Base-by-base conservation (phyloP, 2,888 invertebrate species). In the Campoplex capitator region DNA sequence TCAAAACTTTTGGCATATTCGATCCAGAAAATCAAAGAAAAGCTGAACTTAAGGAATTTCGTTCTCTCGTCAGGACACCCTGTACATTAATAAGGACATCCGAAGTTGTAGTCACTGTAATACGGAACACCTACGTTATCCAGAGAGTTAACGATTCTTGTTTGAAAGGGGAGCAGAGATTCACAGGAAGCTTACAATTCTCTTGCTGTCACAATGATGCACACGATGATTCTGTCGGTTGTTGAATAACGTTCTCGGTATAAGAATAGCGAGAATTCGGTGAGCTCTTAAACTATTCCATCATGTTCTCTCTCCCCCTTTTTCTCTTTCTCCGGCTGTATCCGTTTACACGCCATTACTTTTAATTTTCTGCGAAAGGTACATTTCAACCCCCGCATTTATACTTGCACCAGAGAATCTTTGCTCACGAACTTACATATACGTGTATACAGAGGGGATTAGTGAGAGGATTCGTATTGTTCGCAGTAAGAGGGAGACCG, bases 271-370 rank as follows among this genome's bases (percentile, higher is more conserved):
- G n/a, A 74, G 73, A 42, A 58, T 81, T 23, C n/a, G 38, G 51
- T 18, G 65, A 54, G 56, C 77, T 81, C 51, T 82, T 82, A 56
- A 71, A 65, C 75, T 58, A 68, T 77, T 71, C 79, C 45, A 70
- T 83, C 78, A 56, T 18, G 78, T 32, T 79, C 70, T 51, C 51
- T 45, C 8, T 79, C 70, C 35, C 35, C 54, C 8, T 79, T 23
- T 38, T 45, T 48, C 45, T 35, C 51, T 13, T 23, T 23, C 54
- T 51, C 67, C 11, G 23, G 23, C 71, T 75, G 76, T 77, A 67
- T 67, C 73, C 83, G 76, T 86, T 86, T 83, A 83, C 86, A 83
- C 79, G 79, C 80, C 83, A 80, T 86, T 86, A 80, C 76, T 83
- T 83, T 80, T 80, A 80, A 86, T 83, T 86, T 23, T 67, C 83